Percentiles rank a stretch among this genome's conserved stretches.
Conservation (phyloP, 2,113 vertebrate genomes). For the Vimba vimba region DNA sequence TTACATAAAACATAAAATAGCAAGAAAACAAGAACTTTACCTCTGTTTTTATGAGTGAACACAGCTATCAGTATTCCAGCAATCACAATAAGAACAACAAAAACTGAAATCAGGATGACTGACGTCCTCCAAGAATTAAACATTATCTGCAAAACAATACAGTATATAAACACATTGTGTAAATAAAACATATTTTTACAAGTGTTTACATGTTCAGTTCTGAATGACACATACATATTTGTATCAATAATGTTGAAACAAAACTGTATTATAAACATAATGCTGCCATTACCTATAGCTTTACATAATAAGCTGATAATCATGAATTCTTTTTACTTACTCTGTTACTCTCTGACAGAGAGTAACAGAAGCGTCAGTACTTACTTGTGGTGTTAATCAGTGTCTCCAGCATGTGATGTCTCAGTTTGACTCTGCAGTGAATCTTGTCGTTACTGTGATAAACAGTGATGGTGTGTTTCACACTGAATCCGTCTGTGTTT, state of each 20-base stretch:
- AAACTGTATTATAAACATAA: no score
- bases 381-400: not conserved
- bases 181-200: not conserved
- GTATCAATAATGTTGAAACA: not conserved
- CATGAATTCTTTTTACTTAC: not conserved
- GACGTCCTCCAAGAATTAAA: not conserved
- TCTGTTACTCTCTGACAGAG: no score
- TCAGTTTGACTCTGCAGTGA: slow-evolving; percentile 16
- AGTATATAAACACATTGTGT: not conserved
- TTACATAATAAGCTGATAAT: not conserved
- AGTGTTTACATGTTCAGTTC: not conserved
- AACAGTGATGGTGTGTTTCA: not conserved
- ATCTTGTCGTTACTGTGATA: not conserved
- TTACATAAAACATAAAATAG: not conserved
- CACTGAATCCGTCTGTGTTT: not conserved
- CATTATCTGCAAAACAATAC: not conserved
- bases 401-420: not conserved
- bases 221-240: not conserved
- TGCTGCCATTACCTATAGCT: not conserved
- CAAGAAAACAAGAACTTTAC: not conserved
- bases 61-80: not conserved
- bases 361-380: not conserved
- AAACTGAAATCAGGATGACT: not conserved
- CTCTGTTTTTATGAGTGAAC: not conserved
- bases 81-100: not conserved